Conservation (phyloP, 2,113 vertebrate genomes). For the Syngnathus typhle region DNA sequence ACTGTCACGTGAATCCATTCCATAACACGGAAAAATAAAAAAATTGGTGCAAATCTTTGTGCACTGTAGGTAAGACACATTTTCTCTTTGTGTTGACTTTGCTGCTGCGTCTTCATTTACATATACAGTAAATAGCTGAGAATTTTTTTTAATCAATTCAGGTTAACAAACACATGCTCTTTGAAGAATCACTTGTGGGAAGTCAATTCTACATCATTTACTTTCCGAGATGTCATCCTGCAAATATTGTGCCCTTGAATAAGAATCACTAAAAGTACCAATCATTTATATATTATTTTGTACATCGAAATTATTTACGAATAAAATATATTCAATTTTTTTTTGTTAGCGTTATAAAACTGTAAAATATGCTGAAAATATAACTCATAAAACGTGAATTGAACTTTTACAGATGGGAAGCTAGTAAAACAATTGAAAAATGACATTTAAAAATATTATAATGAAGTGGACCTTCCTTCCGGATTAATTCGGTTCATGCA, state of each 20-base stretch:
- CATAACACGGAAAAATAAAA: background rate
- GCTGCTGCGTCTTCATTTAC: background rate
- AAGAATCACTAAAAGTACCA: background rate
- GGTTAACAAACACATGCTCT: background rate
- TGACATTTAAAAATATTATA: background rate
- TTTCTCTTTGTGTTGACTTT: constrained; percentile 14
- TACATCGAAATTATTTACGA: background rate
- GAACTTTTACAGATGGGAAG: background rate
- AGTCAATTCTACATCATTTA: background rate
- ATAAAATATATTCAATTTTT: background rate
- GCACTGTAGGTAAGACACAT: constrained; percentile 12
- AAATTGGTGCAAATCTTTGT: background rate
- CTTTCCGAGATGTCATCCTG: background rate
- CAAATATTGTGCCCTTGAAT: background rate
- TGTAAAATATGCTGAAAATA: too few species aligned
- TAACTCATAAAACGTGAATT: too few species aligned
- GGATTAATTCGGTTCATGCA: background rate
- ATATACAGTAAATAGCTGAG: constrained; percentile 1
- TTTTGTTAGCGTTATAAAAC: too few species aligned
- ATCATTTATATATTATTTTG: background rate
- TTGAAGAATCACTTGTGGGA: background rate
- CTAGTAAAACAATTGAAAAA: background rate
- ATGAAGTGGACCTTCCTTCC: background rate
- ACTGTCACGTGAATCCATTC: background rate
- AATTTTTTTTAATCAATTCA: background rate